Percentiles rank a stretch among this genome's conserved stretches.
Conservation (phyloP, 2,888 invertebrate species). For the Matsumyia berberina region DNA sequence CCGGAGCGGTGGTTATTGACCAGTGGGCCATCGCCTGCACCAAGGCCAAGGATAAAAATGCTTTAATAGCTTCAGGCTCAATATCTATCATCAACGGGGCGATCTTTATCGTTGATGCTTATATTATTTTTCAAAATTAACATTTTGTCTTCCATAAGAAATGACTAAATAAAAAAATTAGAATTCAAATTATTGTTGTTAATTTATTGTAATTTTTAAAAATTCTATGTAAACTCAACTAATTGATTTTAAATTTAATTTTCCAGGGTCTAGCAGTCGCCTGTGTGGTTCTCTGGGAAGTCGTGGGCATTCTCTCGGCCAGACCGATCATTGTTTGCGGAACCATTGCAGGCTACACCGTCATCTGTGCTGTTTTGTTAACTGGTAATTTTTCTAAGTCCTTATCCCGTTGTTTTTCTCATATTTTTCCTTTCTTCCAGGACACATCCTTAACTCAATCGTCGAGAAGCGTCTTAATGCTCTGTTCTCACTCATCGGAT, state of each 20-base stretch:
- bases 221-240: background rate
- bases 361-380: constrained; percentile 81
- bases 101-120: constrained; percentile 79
- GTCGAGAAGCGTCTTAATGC: constrained; percentile 83
- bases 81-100: constrained; percentile 79
- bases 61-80: constrained; percentile 78
- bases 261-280: constrained; percentile 81
- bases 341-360: constrained; percentile 81
- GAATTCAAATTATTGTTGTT: background rate
- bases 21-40: constrained; percentile 78
- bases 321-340: constrained; percentile 81
- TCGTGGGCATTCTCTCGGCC: constrained; percentile 77
- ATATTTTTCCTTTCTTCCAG: constrained; percentile 71
- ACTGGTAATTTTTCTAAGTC: constrained; percentile 78
- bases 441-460: constrained; percentile 81
- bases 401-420: background rate
- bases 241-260: background rate
- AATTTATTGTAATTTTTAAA: background rate
- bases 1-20: constrained; percentile 80
- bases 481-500: constrained; percentile 81
- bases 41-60: constrained; percentile 77
- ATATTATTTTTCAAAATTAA: constrained; percentile 79
- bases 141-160: constrained; percentile 21
- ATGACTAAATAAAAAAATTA: constrained; percentile 15
- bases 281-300: constrained; percentile 81